Evolutionary conservation across 53 echinoderm and acorn worm species (phyloP).

Genomic region (Luidia sarsii): DNA sequence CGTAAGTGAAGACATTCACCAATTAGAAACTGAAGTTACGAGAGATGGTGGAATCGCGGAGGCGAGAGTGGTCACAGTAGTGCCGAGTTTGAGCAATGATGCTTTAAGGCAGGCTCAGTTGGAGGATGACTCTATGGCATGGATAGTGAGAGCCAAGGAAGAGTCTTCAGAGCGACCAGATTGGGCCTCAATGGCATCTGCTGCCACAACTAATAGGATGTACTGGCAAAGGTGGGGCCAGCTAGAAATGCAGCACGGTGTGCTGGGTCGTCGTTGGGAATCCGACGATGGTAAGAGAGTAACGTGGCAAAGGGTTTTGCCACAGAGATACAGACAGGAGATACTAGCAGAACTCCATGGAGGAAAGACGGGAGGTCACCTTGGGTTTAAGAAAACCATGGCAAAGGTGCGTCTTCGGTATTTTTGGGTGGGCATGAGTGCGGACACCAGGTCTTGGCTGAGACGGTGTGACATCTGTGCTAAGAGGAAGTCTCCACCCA

Average conservation of each 20-base stretch:
- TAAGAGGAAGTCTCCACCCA: slow-evolving; percentile 41
- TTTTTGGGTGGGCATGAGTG: slow-evolving; percentile 65
- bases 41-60: background rate
- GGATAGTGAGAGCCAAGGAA: slow-evolving; percentile 28
- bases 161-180: slow-evolving; percentile 9
- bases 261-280: no score
- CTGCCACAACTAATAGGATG: slow-evolving; percentile 16
- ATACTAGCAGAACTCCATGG: slow-evolving; percentile 59
- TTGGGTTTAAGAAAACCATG: slow-evolving; percentile 63
- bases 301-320: no score
- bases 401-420: slow-evolving; percentile 38
- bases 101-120: slow-evolving; percentile 1
- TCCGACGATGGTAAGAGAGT: no score
- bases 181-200: slow-evolving; percentile 13
- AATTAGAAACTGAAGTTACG: background rate
- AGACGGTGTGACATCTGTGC: slow-evolving; percentile 57
- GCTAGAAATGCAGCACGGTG: slow-evolving; percentile 18
- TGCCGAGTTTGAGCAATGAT: background rate
- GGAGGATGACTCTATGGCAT: slow-evolving; percentile 17
- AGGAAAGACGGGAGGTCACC: slow-evolving; percentile 53
- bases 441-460: slow-evolving; percentile 31
- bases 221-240: slow-evolving; percentile 63
- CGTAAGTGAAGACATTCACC: no score
- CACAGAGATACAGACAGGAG: background rate
- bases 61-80: background rate